phyloP scores from a whole-genome alignment of 2,113 vertebrate genomes.

The Turnix velox region DNA sequence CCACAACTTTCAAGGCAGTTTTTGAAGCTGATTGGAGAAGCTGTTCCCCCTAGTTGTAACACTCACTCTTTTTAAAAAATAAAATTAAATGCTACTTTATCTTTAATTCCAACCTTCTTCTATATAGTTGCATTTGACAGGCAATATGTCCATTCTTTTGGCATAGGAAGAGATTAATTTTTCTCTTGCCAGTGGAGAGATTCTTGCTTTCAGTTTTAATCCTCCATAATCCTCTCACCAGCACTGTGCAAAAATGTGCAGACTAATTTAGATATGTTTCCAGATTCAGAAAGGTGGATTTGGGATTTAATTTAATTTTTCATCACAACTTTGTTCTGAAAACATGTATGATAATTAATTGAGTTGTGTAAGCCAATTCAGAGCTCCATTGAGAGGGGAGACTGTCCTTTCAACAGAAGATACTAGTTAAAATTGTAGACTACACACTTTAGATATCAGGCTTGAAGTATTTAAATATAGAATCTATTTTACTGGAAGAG shows the following conservation, averaged over 20 bases:
- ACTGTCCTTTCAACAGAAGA: not conserved
- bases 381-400: not conserved
- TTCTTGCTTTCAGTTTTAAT: slow-evolving; percentile 20
- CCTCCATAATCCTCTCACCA: not conserved
- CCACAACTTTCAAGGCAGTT: not conserved
- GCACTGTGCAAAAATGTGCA: not conserved
- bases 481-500: no score
- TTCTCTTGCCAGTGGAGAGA: not conserved
- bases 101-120: not conserved
- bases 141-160: not conserved
- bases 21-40: not conserved
- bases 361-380: not conserved
- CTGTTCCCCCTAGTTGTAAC: rapidly evolving
- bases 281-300: not conserved
- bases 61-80: rapidly evolving
- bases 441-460: not conserved
- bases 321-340: not conserved
- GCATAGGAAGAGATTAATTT: not conserved
- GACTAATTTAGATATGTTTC: not conserved
- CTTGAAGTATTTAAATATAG: no score
- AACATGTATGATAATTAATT: not conserved
- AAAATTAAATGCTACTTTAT: not conserved
- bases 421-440: not conserved
- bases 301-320: slow-evolving; percentile 22
- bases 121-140: not conserved